phyloP scores from a whole-genome alignment of 2,888 invertebrate species.

The Synergus itoensis region DNA sequence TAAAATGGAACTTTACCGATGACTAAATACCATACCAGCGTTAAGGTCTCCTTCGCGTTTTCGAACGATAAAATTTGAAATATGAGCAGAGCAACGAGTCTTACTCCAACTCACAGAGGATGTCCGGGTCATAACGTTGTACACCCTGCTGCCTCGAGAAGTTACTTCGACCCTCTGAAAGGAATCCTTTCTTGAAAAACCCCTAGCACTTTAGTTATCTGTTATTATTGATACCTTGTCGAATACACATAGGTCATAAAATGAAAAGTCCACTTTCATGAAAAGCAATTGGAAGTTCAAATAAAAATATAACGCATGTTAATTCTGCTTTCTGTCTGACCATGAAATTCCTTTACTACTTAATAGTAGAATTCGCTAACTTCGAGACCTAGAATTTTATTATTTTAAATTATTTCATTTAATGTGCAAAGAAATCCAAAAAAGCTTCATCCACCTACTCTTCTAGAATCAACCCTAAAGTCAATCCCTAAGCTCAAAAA shows the following conservation, averaged over 20 bases:
- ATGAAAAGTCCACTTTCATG: neutral
- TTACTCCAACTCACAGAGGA: conserved; percentile 65
- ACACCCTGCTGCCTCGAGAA: conserved; percentile 58
- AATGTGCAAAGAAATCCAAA: no score
- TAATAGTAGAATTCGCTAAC: no score
- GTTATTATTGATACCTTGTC: conserved; percentile 13
- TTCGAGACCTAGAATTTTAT: no score
- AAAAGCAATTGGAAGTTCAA: neutral
- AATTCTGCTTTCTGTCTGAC: no score
- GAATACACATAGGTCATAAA: neutral
- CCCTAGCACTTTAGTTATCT: conserved; percentile 30
- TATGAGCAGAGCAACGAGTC: conserved; percentile 66
- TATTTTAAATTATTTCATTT: no score
- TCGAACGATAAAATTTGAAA: conserved; percentile 76
- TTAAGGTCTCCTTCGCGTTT: conserved; percentile 55
- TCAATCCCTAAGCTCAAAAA: no score
- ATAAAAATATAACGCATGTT: neutral
- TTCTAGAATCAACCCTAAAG: no score
- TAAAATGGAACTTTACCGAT: conserved; percentile 15
- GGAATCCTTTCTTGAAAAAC: conserved; percentile 50
- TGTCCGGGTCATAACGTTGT: conserved; percentile 74
- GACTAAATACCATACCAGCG: conserved; percentile 31
- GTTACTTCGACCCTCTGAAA: conserved; percentile 50
- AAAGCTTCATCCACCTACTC: no score
- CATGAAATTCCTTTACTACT: no score